Conservation (phyloP, 2,797 vertebrate species). For the Diglossa cyanea region DNA sequence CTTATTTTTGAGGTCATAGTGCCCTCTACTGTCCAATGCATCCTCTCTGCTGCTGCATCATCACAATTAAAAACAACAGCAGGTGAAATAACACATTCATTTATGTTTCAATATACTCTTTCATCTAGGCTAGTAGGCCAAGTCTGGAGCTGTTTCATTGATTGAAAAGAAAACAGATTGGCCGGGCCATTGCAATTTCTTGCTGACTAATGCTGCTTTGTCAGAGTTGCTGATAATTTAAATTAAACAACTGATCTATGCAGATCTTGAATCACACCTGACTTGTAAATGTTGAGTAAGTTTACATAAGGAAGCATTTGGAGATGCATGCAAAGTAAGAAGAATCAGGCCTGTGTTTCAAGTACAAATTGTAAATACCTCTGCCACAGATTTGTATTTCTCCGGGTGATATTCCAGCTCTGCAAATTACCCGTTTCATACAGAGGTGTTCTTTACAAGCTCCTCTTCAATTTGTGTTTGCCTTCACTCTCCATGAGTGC, state of each 20-base stretch:
- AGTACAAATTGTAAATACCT: neutral
- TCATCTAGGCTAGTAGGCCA: neutral
- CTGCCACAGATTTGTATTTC: neutral
- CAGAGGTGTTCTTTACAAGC: neutral
- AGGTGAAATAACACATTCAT: neutral
- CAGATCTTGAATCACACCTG: neutral
- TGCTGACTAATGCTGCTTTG: neutral
- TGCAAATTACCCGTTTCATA: neutral
- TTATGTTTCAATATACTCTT: neutral
- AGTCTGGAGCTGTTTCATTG: neutral
- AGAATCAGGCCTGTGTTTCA: neutral
- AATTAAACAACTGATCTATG: neutral
- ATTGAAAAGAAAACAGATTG: neutral
- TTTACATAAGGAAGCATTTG: neutral
- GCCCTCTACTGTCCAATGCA: slow-evolving; percentile 25
- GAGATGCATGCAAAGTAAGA: neutral
- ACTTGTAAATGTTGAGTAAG: neutral
- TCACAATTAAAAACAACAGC: neutral
- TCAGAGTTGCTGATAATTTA: neutral
- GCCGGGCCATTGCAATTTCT: neutral
- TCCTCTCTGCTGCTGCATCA: neutral
- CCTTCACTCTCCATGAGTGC: neutral
- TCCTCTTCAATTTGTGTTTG: neutral
- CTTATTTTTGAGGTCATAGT: slow-evolving; percentile 31
- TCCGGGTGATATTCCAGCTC: neutral